Evolutionary conservation across 1,140 invertebrate species (phyloP).

Genomic region (Nasonia vitripennis): DNA sequence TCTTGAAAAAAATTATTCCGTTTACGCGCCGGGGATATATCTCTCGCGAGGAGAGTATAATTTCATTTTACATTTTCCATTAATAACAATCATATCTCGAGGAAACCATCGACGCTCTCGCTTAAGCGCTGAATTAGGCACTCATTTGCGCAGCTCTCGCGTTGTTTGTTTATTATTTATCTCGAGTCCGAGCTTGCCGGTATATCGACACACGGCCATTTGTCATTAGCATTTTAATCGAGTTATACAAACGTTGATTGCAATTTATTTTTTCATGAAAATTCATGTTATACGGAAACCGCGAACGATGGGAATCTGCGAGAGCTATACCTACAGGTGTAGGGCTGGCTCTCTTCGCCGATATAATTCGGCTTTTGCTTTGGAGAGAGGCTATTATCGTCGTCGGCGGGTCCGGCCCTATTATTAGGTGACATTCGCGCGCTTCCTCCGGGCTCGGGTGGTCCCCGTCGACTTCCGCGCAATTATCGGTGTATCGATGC

Average conservation of each 20-base stretch:
- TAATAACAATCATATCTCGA: neutral
- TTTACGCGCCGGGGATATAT: too few species aligned
- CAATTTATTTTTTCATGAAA: too few species aligned
- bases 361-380: slow-evolving; percentile 6
- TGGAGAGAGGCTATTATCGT: neutral
- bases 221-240: neutral
- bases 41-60: neutral
- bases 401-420: neutral
- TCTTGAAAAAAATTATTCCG: neutral
- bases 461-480: neutral
- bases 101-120: neutral
- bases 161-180: neutral
- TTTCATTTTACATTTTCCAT: slow-evolving; percentile 8
- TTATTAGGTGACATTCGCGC: slow-evolving; percentile 7
- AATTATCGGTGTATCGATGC: neutral
- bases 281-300: neutral
- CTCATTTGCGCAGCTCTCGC: neutral
- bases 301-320: neutral
- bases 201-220: neutral
- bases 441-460: neutral
- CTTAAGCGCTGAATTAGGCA: neutral
- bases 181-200: neutral
- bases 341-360: neutral
- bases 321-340: neutral
- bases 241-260: neutral